Evolutionary conservation across 2,888 invertebrate species (phyloP), one percentile per base, ranked within the genome.

Genomic region (Acrocera orbiculus): DNA sequence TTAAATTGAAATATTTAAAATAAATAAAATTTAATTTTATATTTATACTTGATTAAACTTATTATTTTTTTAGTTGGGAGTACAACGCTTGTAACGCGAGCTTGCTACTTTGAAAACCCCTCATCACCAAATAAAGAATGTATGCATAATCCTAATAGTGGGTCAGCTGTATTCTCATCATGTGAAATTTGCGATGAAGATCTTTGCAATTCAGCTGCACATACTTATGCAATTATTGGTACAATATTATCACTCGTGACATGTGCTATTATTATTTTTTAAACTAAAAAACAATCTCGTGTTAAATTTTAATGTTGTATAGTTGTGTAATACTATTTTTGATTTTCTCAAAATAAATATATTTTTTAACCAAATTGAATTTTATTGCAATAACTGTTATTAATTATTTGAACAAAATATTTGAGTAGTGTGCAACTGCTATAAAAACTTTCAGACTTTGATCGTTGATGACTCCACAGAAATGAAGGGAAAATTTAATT

Each of bases 101-200:
- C 16, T 28, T 34, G 33, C 13, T 23, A 27, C 14, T 34, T 13
- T n/a, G 14, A 28, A 28, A 19, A 5, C 5, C 2, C 19, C 5
- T n/a, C n/a, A n/a, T n/a, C n/a, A 19, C 16, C 16, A 9, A 14
- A 25, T 7, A 4, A 5, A 9, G 11, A 23, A 23, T 11, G n/a
- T 4, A 4, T 11, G 2, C n/a, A 11, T 23, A 11, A 5, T 23
- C 5, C 23, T 11, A 23, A 11, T n/a, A 23, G 4, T 4, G 5
- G 4, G 3, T n/a, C 4, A n/a, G 2, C 4, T 11, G 11, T 23
- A 11, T 11, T 2, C 4, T 4, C 3, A 19, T 5, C 5, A 36
- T 78, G 78, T 45, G 69, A 69, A 49, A 73, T 73, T 35, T 78
- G 78, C 50, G 71, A 73, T 36, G 65, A 65, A 19, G 76, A 77